Conservation (phyloP, 2,888 invertebrate genomes). For the Mystacides longicornis region DNA sequence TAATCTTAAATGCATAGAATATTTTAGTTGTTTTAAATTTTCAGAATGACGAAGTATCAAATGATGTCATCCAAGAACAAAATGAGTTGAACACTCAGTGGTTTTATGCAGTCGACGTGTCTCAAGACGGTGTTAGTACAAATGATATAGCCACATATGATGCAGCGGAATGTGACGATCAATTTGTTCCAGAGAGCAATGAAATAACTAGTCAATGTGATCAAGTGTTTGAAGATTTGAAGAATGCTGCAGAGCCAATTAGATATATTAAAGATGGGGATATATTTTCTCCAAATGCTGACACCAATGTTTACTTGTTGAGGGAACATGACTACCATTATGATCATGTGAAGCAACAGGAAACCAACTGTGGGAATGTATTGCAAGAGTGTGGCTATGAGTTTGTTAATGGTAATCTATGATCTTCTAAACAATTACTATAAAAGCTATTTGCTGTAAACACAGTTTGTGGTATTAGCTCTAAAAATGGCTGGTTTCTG, state of each 20-base stretch:
- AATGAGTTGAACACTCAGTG: neutral
- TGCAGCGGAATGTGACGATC: neutral
- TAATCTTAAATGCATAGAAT: too few species aligned
- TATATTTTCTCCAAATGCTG: too few species aligned
- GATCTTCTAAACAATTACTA: too few species aligned
- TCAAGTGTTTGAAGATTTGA: neutral
- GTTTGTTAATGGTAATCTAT: slow-evolving; percentile 7
- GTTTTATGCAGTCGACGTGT: neutral
- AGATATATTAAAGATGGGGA: too few species aligned
- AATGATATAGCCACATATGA: neutral
- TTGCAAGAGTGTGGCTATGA: slow-evolving; percentile 7
- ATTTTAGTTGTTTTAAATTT: neutral
- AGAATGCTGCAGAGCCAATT: neutral
- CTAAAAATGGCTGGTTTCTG: too few species aligned
- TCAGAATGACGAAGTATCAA: neutral
- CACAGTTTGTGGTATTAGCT: too few species aligned
- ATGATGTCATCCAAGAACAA: neutral
- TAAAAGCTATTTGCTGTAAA: too few species aligned
- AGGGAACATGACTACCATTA: neutral
- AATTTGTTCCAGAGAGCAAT: neutral
- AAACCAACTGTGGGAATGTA: neutral
- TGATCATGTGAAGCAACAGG: neutral
- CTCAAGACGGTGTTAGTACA: neutral
- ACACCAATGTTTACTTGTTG: neutral
- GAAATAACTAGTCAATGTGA: neutral